phyloP scores from a whole-genome alignment of 2,113 vertebrate species.

The Callipepla californica region DNA sequence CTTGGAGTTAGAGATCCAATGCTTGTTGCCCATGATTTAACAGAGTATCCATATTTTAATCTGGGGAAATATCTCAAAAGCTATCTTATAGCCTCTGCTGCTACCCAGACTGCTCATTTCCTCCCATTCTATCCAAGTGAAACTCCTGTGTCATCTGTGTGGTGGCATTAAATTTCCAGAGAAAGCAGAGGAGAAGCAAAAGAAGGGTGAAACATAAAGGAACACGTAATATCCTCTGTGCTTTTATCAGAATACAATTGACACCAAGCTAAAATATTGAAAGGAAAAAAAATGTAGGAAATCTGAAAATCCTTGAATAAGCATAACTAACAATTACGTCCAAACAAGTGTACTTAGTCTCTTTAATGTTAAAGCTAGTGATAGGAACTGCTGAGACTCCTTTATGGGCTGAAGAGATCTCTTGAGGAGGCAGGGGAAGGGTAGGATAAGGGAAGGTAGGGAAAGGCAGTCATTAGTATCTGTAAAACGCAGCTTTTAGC shows the following conservation, averaged over 20 bases:
- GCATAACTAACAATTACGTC: background rate
- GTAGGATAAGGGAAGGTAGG: background rate
- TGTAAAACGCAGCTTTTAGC: background rate
- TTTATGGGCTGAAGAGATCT: background rate
- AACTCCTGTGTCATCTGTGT: background rate
- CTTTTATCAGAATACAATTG: background rate
- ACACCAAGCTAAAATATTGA: background rate
- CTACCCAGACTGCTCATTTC: background rate
- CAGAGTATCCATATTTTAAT: background rate
- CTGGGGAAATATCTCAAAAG: slow-evolving; percentile 6
- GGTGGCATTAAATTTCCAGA: background rate
- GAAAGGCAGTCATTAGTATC: background rate
- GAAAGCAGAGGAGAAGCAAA: background rate
- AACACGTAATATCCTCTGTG: background rate
- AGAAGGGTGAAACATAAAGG: background rate
- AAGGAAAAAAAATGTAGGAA: background rate
- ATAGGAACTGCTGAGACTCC: background rate
- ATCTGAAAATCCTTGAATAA: background rate
- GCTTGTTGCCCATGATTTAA: background rate
- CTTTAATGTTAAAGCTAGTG: background rate
- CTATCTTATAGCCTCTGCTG: background rate
- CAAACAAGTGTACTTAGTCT: background rate
- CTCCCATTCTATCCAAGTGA: background rate
- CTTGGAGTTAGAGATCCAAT: background rate
- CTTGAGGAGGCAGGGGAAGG: background rate